Evolutionary conservation across 35 echinoderm and acorn worm species (phyloP).

Genomic region (Ophiothrix spiculata): DNA sequence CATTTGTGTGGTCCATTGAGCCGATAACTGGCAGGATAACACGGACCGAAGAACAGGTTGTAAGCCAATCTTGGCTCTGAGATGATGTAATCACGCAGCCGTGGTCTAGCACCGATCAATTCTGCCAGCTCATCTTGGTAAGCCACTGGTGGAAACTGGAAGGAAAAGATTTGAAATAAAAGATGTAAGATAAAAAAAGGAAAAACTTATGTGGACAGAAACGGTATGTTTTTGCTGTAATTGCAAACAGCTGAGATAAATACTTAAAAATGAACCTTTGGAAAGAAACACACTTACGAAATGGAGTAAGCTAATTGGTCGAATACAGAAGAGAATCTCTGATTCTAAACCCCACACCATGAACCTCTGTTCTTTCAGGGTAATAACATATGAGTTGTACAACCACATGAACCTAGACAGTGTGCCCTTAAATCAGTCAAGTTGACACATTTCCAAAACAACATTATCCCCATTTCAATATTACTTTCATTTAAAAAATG

Average conservation of each 20-base stretch:
- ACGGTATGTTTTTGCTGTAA: background rate
- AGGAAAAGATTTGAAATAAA: too few species aligned
- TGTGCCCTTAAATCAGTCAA: too few species aligned
- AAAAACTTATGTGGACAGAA: too few species aligned
- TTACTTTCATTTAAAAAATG: too few species aligned
- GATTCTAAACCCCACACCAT: too few species aligned
- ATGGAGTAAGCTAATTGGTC: too few species aligned
- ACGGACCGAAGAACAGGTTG: conserved; percentile 69
- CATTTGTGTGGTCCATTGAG: conserved; percentile 76
- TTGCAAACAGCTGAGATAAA: background rate
- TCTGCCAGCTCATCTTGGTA: conserved; percentile 44
- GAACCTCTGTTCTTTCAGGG: too few species aligned
- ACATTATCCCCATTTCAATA: too few species aligned
- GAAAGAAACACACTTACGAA: background rate
- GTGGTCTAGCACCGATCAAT: conserved; percentile 51
- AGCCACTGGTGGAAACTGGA: conserved; percentile 50
- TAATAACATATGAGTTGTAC: too few species aligned
- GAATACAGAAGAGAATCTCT: too few species aligned
- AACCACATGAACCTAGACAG: too few species aligned
- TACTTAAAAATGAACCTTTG: background rate
- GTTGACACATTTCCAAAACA: too few species aligned
- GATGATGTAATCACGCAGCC: conserved; percentile 20
- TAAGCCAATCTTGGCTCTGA: conserved; percentile 52
- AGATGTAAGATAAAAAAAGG: background rate
- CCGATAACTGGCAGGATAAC: conserved; percentile 63